phyloP scores from a whole-genome alignment of 2,113 vertebrate species.

The Xiphias gladius region DNA sequence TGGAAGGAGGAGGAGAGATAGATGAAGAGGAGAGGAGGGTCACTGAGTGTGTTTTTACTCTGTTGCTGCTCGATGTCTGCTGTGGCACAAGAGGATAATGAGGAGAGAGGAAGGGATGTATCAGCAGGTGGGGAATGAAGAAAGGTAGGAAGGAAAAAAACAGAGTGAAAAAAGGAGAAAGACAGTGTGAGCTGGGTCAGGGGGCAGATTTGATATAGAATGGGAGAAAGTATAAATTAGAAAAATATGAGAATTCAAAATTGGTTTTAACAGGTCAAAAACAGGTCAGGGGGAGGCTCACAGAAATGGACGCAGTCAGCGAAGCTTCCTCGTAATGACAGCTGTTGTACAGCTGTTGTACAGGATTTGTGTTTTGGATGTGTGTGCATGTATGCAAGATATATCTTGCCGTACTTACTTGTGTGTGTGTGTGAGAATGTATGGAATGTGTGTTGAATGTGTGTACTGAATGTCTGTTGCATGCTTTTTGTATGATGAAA shows the following conservation, averaged over 20 bases:
- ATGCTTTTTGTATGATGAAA: slow-evolving; percentile 50
- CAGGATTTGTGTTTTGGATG: not conserved
- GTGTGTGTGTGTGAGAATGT: not conserved
- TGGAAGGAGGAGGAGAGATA: slow-evolving; percentile 27
- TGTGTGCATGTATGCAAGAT: not conserved
- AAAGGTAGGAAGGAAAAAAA: not conserved
- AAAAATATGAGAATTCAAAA: slow-evolving; percentile 8
- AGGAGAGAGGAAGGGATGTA: slow-evolving; percentile 51
- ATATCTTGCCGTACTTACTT: not conserved
- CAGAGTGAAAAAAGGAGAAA: slow-evolving; percentile 63
- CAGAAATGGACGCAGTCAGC: not conserved
- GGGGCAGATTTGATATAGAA: not conserved
- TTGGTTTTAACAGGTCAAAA: slow-evolving; percentile 11
- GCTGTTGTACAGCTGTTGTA: no score
- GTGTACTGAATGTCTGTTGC: slow-evolving; percentile 11
- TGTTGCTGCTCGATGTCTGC: slow-evolving; percentile 25
- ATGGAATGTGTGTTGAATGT: slow-evolving; percentile 6
- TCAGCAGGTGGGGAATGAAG: slow-evolving; percentile 1
- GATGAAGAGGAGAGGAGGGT: slow-evolving; percentile 48
- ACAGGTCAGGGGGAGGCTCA: not conserved
- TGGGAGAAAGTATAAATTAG: not conserved
- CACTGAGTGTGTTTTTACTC: slow-evolving; percentile 33
- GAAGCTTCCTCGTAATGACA: not conserved
- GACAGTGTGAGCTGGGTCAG: slow-evolving; percentile 23
- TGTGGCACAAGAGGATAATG: slow-evolving; percentile 65